A percentile compares a stretch with the other conserved stretches of the same genome.
Conservation (phyloP, 2,888 invertebrate genomes). For the Rhaphigaster nebulosa region DNA sequence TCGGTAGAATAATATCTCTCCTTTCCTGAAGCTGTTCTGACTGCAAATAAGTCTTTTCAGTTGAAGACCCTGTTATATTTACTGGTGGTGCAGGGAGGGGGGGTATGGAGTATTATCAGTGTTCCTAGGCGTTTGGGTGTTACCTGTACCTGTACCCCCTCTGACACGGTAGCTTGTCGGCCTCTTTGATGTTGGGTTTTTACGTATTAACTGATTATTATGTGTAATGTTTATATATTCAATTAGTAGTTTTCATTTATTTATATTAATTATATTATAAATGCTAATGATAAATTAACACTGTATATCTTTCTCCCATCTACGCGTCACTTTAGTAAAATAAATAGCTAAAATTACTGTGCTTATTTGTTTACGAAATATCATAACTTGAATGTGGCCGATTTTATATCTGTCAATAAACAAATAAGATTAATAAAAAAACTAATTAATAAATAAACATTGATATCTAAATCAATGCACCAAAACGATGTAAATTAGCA, state of each 20-base stretch:
- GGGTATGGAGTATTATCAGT: not conserved
- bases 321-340: no score
- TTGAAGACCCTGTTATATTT: not conserved
- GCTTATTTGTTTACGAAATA: no score
- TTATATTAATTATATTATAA: no score
- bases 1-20: not conserved
- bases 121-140: not conserved
- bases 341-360: no score
- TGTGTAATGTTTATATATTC: not conserved
- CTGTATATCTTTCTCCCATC: no score
- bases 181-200: not conserved
- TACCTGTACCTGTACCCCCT: not conserved
- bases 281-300: no score
- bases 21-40: not conserved
- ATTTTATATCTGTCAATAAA: no score
- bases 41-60: not conserved
- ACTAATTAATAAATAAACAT: no score
- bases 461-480: no score
- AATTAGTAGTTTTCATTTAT: not conserved
- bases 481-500: no score
- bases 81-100: not conserved
- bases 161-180: not conserved
- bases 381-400: no score
- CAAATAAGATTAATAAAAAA: no score
- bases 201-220: not conserved